Evolutionary conservation across 2,797 vertebrate genomes (phyloP).

Genomic region (Clamator glandarius): DNA sequence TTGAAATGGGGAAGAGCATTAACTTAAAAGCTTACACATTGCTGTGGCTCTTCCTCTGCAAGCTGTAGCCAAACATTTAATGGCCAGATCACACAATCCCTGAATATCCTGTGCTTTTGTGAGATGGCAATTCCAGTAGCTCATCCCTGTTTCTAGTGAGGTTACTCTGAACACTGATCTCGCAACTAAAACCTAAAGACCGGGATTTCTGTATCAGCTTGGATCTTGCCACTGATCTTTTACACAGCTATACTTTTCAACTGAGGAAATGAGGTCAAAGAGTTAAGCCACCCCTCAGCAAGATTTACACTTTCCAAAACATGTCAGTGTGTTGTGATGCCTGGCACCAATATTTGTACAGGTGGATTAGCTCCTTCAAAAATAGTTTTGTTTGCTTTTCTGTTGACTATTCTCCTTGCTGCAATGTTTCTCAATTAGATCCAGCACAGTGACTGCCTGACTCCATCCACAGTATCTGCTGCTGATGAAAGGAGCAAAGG

Average conservation of each 20-base stretch:
- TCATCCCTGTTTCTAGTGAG: not conserved
- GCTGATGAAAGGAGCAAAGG: not conserved
- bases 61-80: not conserved
- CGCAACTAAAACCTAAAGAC: slow-evolving; percentile 15
- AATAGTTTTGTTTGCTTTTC: slow-evolving; percentile 34
- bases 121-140: not conserved
- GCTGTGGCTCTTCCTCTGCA: not conserved
- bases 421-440: slow-evolving; percentile 44
- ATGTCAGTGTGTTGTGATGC: slow-evolving; percentile 16
- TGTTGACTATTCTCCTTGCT: slow-evolving; percentile 33
- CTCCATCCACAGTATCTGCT: not conserved
- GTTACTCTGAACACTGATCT: not conserved
- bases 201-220: not conserved
- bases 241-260: slow-evolving; percentile 33
- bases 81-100: not conserved
- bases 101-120: not conserved
- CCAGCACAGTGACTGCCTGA: not conserved
- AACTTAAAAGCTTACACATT: not conserved
- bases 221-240: slow-evolving; percentile 25
- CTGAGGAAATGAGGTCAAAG: slow-evolving; percentile 58
- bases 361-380: slow-evolving; percentile 53
- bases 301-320: slow-evolving; percentile 61
- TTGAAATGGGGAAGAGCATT: not conserved
- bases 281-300: slow-evolving; percentile 62
- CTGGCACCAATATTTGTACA: slow-evolving; percentile 35